These are phyloP conservation scores for Sebastes cheni DNA, from an alignment of 2,797 vertebrate species.

Conservation along the genomic window DNA sequence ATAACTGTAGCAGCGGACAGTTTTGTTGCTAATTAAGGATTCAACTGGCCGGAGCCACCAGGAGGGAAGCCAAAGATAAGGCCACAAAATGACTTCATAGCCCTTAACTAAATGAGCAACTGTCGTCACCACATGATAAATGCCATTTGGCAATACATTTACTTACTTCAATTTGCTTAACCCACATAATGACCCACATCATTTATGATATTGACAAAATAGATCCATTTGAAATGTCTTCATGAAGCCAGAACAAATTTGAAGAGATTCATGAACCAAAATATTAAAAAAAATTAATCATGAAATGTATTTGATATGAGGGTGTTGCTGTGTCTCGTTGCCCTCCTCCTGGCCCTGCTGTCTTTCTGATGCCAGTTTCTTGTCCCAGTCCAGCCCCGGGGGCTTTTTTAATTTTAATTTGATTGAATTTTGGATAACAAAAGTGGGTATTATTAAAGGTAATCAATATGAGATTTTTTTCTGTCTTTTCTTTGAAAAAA, in stretches of 20 bases:
- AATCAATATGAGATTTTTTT: neutral
- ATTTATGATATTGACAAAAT: neutral
- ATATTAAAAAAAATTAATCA: neutral
- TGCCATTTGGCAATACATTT: neutral
- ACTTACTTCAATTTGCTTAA: neutral
- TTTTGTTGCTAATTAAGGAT: neutral
- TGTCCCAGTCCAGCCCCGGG: no score
- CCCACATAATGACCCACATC: neutral
- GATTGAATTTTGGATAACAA: neutral
- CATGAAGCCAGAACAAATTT: neutral
- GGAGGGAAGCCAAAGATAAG: neutral
- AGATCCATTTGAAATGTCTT: neutral
- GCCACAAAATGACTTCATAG: neutral
- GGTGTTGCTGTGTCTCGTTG: neutral
- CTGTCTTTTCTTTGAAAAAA: neutral
- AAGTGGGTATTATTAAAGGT: neutral
- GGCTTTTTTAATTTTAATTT: neutral
- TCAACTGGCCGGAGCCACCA: neutral
- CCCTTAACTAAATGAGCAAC: neutral
- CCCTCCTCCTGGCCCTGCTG: neutral
- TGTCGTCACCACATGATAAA: neutral
- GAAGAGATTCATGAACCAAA: neutral
- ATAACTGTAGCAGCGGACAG: neutral
- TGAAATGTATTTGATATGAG: neutral
- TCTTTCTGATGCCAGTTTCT: neutral